phyloP scores from a whole-genome alignment of 2,888 invertebrate species.

The Calameuta idolon region DNA sequence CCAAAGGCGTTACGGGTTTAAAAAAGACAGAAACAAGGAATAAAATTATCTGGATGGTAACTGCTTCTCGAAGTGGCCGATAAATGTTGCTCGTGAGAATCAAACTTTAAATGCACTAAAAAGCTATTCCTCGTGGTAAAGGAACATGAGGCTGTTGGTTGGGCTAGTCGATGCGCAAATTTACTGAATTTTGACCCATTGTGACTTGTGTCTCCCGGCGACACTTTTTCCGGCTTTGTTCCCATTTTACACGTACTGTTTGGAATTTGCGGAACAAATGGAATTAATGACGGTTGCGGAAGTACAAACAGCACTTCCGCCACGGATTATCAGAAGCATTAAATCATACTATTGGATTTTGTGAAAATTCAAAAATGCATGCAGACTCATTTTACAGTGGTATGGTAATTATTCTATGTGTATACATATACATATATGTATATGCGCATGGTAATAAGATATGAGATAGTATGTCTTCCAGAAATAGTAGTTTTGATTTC shows the following conservation, averaged over 20 bases:
- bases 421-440: no score
- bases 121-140: neutral
- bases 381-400: neutral
- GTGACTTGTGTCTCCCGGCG: neutral
- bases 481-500: neutral
- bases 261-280: conserved; percentile 27
- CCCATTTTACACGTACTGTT: neutral
- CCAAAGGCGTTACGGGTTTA: neutral
- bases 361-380: neutral
- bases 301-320: conserved; percentile 23
- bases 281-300: conserved; percentile 34
- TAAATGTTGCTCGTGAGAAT: neutral
- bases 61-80: neutral
- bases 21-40: neutral
- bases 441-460: neutral
- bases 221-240: conserved; percentile 11
- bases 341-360: conserved; percentile 17
- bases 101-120: neutral
- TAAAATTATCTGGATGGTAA: neutral
- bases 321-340: conserved; percentile 16
- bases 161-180: neutral
- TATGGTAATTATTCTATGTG: neutral
- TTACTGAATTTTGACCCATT: neutral
- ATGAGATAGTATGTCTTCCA: neutral
- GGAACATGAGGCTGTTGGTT: neutral